A percentile compares a stretch with the other conserved stretches of the same genome.
Conservation (phyloP, 2,888 invertebrate genomes). For the Sinohyriopsis cumingii region DNA sequence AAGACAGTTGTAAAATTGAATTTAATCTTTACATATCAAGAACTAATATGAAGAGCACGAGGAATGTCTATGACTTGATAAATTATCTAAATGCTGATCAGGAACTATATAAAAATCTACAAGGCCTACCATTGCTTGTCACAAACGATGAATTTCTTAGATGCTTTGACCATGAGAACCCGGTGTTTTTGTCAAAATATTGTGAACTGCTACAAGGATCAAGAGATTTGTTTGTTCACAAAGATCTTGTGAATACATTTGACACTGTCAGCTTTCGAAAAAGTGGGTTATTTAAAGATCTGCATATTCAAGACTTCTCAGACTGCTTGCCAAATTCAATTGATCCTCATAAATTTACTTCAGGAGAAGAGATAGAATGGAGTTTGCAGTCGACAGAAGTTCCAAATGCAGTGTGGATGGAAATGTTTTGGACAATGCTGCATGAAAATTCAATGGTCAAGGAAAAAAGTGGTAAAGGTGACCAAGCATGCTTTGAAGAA, state of each 20-base stretch:
- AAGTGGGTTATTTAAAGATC: neutral
- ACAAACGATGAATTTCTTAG: conserved; percentile 19
- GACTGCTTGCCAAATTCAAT: neutral
- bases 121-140: conserved; percentile 33
- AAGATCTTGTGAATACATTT: too few relatives aligned
- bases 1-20: neutral
- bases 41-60: conserved; percentile 7
- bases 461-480: too few relatives aligned
- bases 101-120: conserved; percentile 9
- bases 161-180: conserved; percentile 4
- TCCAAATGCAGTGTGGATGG: too few relatives aligned
- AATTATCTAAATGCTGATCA: conserved; percentile 14
- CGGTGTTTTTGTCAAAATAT: conserved; percentile 18
- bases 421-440: too few relatives aligned
- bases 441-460: too few relatives aligned
- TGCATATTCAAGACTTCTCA: conserved; percentile 5
- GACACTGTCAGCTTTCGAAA: too few relatives aligned
- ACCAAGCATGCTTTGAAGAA: too few relatives aligned
- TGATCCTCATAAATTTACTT: too few relatives aligned
- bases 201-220: conserved; percentile 19
- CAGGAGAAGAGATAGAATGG: too few relatives aligned
- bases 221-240: too few relatives aligned
- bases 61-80: conserved; percentile 6
- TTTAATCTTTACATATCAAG: conserved; percentile 2
- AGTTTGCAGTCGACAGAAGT: too few relatives aligned